Percentiles rank a stretch among this genome's conserved stretches.
These are phyloP conservation scores for Brachionus paranguensis DNA, from an alignment of 1,140 invertebrate genomes.

Conservation along the genomic window DNA sequence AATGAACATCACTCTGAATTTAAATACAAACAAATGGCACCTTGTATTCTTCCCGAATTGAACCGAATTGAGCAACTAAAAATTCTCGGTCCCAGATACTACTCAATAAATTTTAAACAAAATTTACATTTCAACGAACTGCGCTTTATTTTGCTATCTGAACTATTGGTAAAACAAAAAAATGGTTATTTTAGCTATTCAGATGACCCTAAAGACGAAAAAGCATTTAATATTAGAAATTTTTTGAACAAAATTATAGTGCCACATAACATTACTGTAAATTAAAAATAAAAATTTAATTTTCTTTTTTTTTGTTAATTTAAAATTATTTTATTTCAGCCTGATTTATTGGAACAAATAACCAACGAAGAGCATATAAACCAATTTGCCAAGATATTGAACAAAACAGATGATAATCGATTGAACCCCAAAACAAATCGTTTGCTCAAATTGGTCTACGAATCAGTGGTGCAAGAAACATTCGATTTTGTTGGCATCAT, in stretches of 20 bases:
- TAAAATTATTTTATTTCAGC: not conserved
- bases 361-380: slow-evolving; percentile 37
- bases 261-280: slow-evolving; percentile 32
- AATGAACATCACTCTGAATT: slow-evolving; percentile 20
- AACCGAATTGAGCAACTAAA: slow-evolving; percentile 67
- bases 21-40: slow-evolving; percentile 65
- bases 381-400: slow-evolving; percentile 27
- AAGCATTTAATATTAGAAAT: slow-evolving; percentile 39
- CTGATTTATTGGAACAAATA: slow-evolving; percentile 21
- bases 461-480: slow-evolving; percentile 35
- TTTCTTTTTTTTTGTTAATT: not conserved
- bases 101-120: slow-evolving; percentile 74
- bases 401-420: not conserved
- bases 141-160: slow-evolving; percentile 60
- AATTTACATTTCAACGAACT: slow-evolving; percentile 75
- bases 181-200: slow-evolving; percentile 78
- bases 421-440: slow-evolving; percentile 15
- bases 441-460: slow-evolving; percentile 15
- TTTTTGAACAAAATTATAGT: slow-evolving; percentile 37
- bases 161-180: slow-evolving; percentile 76
- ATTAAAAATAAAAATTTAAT: not conserved
- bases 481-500: slow-evolving; percentile 37
- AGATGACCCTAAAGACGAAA: slow-evolving; percentile 69
- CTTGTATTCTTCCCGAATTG: slow-evolving; percentile 77
- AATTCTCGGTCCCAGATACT: slow-evolving; percentile 76